These are phyloP conservation scores for Coenobita brevimanus DNA, from an alignment of 1,140 invertebrate genomes.

Conservation along the genomic window DNA sequence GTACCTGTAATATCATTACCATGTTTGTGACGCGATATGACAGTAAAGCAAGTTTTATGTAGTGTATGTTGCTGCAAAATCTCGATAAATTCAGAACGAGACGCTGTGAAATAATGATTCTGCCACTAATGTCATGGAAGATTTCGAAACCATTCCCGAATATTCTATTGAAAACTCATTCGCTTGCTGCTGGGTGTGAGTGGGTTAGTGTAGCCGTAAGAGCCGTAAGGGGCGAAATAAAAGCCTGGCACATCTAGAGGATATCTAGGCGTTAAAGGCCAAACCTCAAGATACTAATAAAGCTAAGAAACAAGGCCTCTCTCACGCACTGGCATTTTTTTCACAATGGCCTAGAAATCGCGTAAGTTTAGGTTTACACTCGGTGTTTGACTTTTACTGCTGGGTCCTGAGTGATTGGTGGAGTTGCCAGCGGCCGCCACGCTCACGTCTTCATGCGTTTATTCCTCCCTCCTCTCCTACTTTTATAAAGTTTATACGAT, in stretches of 20 bases:
- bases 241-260: not conserved
- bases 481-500: too few relatives aligned
- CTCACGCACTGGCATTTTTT: slow-evolving; percentile 62
- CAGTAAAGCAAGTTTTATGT: too few relatives aligned
- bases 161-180: too few relatives aligned
- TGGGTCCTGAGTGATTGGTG: slow-evolving; percentile 50
- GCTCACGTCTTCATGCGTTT: not conserved
- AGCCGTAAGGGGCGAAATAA: not conserved
- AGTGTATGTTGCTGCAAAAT: too few relatives aligned
- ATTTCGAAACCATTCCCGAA: too few relatives aligned
- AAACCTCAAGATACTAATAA: slow-evolving; percentile 54
- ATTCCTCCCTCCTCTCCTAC: not conserved
- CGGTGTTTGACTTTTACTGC: slow-evolving; percentile 59
- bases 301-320: slow-evolving; percentile 52
- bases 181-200: too few relatives aligned
- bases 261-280: not conserved
- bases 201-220: too few relatives aligned
- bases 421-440: slow-evolving; percentile 52
- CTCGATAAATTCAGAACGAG: too few relatives aligned
- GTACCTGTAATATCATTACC: too few relatives aligned
- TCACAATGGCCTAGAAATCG: slow-evolving; percentile 60
- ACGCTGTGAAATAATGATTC: too few relatives aligned
- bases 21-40: too few relatives aligned
- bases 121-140: too few relatives aligned
- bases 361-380: slow-evolving; percentile 62